These are phyloP conservation scores for Hemitrygon akajei DNA, from an alignment of 2,797 vertebrate species.

Conservation along the genomic window DNA sequence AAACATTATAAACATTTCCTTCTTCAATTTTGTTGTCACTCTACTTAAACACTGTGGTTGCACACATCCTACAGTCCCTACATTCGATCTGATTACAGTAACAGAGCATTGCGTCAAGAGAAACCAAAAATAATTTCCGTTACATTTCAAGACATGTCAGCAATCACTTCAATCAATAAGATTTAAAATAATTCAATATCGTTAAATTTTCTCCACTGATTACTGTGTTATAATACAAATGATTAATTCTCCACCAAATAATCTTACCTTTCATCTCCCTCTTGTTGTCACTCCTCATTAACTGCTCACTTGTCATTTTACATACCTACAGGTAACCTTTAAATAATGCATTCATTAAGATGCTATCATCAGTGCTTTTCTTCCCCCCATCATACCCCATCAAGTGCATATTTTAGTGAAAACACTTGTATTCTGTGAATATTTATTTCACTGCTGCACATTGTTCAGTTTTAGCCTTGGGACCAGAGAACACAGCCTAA, in stretches of 20 bases:
- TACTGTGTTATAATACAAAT: not conserved
- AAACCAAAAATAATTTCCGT: not conserved
- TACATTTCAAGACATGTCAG: conserved; percentile 6
- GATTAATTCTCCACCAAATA: conserved; percentile 26
- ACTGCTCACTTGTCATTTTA: conserved; percentile 31
- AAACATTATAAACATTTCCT: not conserved
- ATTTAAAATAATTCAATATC: not conserved
- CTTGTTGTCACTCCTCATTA: conserved; percentile 20
- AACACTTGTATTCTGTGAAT: conserved; percentile 13
- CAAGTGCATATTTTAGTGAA: conserved; percentile 22
- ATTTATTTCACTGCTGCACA: conserved; percentile 11
- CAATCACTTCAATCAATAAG: not conserved
- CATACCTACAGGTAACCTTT: not conserved
- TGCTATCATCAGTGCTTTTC: not conserved
- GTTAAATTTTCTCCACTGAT: conserved; percentile 6
- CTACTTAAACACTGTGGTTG: not conserved
- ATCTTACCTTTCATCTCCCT: conserved; percentile 20
- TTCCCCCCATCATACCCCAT: not conserved
- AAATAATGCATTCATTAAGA: conserved; percentile 26
- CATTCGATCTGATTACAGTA: not conserved
- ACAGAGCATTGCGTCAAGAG: not conserved
- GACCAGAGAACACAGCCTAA: conserved; percentile 19
- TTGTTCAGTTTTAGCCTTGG: conserved; percentile 33
- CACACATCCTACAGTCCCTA: not conserved
- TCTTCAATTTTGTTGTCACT: not conserved